Evolutionary conservation across 2,113 vertebrate species (phyloP).

Genomic region (Fulmarus glacialis): DNA sequence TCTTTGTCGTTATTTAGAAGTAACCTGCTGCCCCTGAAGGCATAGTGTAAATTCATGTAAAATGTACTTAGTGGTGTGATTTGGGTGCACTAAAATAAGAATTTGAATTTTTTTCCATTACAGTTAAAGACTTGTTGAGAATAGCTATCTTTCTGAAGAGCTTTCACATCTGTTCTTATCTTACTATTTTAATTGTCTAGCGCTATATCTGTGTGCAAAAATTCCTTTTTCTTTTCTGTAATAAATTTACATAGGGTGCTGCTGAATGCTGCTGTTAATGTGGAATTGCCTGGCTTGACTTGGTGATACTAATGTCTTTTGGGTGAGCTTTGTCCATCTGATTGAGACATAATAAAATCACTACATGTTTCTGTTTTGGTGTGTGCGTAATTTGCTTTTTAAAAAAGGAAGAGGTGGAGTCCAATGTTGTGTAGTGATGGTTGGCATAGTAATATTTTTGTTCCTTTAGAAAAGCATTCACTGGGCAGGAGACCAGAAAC

Average conservation of each 20-base stretch:
- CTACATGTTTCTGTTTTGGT: not conserved
- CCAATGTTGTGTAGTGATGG: not conserved
- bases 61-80: not conserved
- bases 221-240: not conserved
- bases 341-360: not conserved
- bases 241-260: not conserved
- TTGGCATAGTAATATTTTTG: not conserved
- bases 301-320: not conserved
- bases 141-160: not conserved
- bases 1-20: not conserved
- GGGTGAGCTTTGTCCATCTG: not conserved
- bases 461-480: not conserved
- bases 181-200: not conserved
- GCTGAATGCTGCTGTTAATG: not conserved
- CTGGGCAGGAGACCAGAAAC: constrained; percentile 21
- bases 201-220: not conserved
- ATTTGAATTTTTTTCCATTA: not conserved
- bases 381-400: not conserved
- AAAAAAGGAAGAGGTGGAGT: not conserved
- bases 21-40: not conserved
- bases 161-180: not conserved
- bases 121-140: not conserved
- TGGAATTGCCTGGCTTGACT: not conserved
- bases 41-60: not conserved
- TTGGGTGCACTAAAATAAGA: not conserved